Conservation (phyloP, 2,888 invertebrate genomes). For the Leptopilina drosophilae region DNA sequence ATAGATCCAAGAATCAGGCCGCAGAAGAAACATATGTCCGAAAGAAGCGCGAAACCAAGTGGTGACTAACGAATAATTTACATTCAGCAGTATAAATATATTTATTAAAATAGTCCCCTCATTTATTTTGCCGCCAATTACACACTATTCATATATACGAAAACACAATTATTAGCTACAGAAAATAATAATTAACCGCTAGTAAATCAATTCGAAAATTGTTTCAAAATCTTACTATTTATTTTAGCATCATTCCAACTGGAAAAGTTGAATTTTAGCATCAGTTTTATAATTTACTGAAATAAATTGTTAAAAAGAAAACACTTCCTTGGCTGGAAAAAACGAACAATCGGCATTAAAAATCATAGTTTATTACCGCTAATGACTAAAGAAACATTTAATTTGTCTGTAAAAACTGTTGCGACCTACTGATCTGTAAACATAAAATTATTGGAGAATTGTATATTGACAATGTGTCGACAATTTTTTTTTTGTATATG, state of each 20-base stretch:
- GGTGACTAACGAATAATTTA: no score
- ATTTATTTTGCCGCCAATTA: not conserved
- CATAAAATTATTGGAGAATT: constrained; percentile 15
- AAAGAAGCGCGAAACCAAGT: constrained; percentile 19
- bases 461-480: constrained; percentile 17
- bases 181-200: no score
- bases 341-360: not conserved
- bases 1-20: constrained; percentile 64
- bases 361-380: not conserved
- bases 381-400: not conserved
- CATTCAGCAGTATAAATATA: no score
- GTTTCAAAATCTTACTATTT: no score
- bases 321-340: not conserved
- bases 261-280: no score
- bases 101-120: no score
- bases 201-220: no score
- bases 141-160: not conserved
- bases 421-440: constrained; percentile 34
- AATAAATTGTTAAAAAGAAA: not conserved
- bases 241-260: no score
- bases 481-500: not conserved
- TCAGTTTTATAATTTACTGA: no score
- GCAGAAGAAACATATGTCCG: constrained; percentile 43
- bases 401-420: constrained; percentile 6
- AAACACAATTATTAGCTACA: no score